Evolutionary conservation across 2,797 vertebrate genomes (phyloP).

Genomic region (Melopsittacus undulatus): DNA sequence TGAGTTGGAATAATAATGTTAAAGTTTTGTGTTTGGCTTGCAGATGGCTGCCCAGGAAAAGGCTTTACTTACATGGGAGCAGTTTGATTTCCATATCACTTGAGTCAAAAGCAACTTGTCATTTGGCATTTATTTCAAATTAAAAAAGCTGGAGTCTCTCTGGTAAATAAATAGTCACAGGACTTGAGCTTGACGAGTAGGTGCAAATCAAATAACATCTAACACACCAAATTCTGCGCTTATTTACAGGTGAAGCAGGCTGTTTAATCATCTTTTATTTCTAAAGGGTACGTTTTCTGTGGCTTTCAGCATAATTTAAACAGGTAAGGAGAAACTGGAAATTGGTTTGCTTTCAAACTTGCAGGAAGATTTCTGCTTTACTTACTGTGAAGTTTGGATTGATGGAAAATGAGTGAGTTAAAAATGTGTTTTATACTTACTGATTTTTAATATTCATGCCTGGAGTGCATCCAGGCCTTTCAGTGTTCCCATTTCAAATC

Average conservation of each 20-base stretch:
- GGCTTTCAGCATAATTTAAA: not conserved
- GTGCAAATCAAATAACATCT: not conserved
- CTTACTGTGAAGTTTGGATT: not conserved
- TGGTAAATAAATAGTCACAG: conserved; percentile 12
- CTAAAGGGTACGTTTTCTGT: not conserved
- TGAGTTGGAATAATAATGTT: not conserved
- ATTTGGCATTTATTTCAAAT: conserved; percentile 29
- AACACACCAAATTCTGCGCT: not conserved
- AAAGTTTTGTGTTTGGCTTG: conserved; percentile 7
- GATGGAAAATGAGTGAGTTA: not conserved
- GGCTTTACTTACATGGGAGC: not conserved
- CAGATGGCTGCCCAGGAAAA: not conserved
- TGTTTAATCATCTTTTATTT: conserved; percentile 35
- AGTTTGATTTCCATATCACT: not conserved
- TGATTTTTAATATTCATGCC: not conserved
- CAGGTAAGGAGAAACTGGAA: not conserved
- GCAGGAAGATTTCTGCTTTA: not conserved
- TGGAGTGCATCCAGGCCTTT: not conserved
- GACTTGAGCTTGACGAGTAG: not conserved
- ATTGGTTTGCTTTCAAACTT: not conserved
- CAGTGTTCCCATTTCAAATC: not conserved
- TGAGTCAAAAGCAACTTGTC: not conserved
- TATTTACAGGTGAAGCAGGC: conserved; percentile 12
- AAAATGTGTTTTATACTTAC: not conserved
- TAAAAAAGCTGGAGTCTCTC: not conserved